phyloP scores from a whole-genome alignment of 2,113 vertebrate species.

The Rattus norvegicus region DNA sequence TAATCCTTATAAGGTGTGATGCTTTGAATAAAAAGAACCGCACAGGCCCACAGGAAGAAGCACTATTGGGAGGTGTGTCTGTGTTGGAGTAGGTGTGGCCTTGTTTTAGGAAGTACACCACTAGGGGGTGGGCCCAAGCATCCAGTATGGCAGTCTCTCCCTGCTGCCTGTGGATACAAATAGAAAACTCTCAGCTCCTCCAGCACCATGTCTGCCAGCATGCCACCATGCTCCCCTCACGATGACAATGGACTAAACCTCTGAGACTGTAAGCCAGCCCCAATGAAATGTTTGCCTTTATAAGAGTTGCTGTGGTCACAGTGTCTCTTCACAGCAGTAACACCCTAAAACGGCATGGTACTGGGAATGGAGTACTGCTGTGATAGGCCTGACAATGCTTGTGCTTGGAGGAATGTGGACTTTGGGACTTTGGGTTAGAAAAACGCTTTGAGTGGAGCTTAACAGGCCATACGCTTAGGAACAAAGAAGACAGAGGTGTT shows the following conservation, averaged over 20 bases:
- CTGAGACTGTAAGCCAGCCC: background rate
- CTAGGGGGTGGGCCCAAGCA: background rate
- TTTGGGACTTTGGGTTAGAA: background rate
- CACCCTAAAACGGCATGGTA: background rate
- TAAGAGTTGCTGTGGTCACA: background rate
- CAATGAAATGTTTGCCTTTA: background rate
- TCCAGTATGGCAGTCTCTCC: background rate
- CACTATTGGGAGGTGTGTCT: too few relatives aligned
- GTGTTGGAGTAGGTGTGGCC: too few relatives aligned
- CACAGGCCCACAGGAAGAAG: too few relatives aligned
- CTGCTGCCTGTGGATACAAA: background rate
- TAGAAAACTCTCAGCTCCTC: background rate
- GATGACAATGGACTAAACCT: background rate
- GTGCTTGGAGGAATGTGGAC: background rate
- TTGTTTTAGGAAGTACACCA: background rate
- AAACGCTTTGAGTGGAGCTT: background rate
- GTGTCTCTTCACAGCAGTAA: background rate
- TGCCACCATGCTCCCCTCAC: background rate
- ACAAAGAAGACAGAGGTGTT: background rate
- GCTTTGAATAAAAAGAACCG: background rate
- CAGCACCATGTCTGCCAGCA: background rate
- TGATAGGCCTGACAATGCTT: background rate
- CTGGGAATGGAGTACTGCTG: background rate
- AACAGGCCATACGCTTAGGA: background rate
- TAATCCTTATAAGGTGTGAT: background rate